A percentile compares a stretch with the other conserved stretches of the same genome.
Evolutionary conservation across 1,140 invertebrate genomes (phyloP).

Genomic region (Drosophila bifasciata): DNA sequence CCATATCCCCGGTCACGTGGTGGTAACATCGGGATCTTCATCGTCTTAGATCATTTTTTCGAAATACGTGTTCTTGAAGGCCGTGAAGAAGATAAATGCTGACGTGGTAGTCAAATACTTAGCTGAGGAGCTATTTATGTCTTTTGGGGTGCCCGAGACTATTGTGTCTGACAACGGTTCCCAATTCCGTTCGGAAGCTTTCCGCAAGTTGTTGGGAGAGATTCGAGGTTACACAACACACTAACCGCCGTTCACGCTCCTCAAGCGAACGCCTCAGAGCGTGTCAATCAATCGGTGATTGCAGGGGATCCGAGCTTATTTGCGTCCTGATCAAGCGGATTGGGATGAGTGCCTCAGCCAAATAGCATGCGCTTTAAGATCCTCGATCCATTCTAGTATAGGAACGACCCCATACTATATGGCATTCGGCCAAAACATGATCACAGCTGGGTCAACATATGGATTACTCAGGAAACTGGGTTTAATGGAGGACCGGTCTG

Average conservation of each 20-base stretch:
- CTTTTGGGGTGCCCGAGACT: neutral
- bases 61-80: neutral
- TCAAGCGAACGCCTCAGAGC: conserved; percentile 3
- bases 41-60: no score
- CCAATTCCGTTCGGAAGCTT: neutral
- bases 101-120: neutral
- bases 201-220: neutral
- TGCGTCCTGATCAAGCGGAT: neutral
- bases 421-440: no score
- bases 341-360: neutral
- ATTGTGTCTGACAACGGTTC: neutral
- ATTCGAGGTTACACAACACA: neutral
- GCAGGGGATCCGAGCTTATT: neutral
- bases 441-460: no score
- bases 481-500: no score
- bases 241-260: neutral
- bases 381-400: no score
- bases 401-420: no score
- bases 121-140: neutral
- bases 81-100: neutral
- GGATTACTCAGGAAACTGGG: no score
- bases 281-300: conserved; percentile 1
- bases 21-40: no score
- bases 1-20: no score
- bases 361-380: no score